These are phyloP conservation scores for Galerucella nymphaeae DNA, from an alignment of 2,888 invertebrate species.

Conservation along the genomic window DNA sequence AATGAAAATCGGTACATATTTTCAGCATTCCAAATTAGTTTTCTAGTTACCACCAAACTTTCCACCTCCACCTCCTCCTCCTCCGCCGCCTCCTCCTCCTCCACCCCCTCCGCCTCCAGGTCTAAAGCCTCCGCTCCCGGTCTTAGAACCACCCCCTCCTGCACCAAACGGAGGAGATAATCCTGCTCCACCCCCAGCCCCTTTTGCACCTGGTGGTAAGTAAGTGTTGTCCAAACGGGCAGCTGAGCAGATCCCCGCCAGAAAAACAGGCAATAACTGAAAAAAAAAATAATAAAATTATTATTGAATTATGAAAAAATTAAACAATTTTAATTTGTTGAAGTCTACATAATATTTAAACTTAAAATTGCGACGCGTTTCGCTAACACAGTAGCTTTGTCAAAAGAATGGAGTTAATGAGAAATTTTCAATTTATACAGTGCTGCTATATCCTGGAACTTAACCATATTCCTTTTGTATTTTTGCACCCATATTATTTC, in stretches of 20 bases:
- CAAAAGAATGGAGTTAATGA: too few relatives aligned
- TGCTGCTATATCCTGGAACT: too few relatives aligned
- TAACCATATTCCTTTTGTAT: too few relatives aligned
- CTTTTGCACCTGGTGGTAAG: conserved; percentile 68
- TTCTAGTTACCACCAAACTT: conserved; percentile 45
- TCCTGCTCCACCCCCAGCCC: conserved; percentile 65
- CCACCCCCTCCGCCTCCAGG: conserved; percentile 57
- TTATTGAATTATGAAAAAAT: too few relatives aligned
- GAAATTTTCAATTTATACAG: too few relatives aligned
- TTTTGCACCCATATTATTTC: too few relatives aligned
- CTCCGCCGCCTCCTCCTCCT: conserved; percentile 61
- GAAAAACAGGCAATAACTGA: conserved; percentile 65
- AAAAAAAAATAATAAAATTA: conserved; percentile 46
- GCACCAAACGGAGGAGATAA: conserved; percentile 61
- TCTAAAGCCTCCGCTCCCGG: conserved; percentile 52
- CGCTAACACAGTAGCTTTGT: too few relatives aligned
- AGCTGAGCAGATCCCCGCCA: conserved; percentile 65
- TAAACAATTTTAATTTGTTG: too few relatives aligned
- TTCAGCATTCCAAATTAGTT: background rate
- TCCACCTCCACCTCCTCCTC: conserved; percentile 44
- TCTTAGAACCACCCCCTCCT: conserved; percentile 50
- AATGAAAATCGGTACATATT: background rate
- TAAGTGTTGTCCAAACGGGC: conserved; percentile 70
- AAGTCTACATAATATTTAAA: too few relatives aligned
- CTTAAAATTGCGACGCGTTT: too few relatives aligned